phyloP scores from a whole-genome alignment of 2,888 invertebrate genomes.

The Mythimna impura region DNA sequence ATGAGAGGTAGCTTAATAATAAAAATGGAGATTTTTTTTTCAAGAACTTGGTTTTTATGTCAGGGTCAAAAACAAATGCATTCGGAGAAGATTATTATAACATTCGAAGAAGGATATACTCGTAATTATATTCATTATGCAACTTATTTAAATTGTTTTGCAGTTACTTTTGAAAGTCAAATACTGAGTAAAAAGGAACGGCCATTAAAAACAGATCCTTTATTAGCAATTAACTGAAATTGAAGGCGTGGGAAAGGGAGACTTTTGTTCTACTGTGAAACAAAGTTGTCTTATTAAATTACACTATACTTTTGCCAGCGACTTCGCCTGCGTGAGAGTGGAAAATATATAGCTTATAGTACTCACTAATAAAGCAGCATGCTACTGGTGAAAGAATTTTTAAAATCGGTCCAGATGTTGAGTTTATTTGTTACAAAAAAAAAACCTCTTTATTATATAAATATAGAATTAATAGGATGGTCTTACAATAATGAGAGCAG shows the following conservation, averaged over 20 bases:
- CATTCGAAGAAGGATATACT: background rate
- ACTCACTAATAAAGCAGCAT: no score
- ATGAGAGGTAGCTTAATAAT: constrained; percentile 1
- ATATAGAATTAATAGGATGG: no score
- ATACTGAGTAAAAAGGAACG: background rate
- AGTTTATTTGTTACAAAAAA: no score
- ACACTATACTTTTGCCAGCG: no score
- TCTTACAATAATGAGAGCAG: no score
- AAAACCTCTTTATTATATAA: no score
- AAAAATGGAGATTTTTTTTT: constrained; percentile 15
- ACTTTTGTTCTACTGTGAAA: background rate
- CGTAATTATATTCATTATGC: constrained; percentile 17
- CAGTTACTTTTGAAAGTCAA: background rate
- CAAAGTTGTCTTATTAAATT: no score
- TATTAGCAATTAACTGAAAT: background rate
- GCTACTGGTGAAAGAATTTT: no score
- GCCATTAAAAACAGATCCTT: no score
- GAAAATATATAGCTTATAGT: no score
- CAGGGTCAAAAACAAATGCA: constrained; percentile 18
- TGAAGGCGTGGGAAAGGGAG: background rate
- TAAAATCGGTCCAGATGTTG: no score
- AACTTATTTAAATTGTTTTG: background rate
- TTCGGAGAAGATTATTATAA: constrained; percentile 32
- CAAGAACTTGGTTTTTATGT: constrained; percentile 9
- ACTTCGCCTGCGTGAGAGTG: no score